phyloP scores from a whole-genome alignment of 2,888 invertebrate species.

The Odontocolon sp. region DNA sequence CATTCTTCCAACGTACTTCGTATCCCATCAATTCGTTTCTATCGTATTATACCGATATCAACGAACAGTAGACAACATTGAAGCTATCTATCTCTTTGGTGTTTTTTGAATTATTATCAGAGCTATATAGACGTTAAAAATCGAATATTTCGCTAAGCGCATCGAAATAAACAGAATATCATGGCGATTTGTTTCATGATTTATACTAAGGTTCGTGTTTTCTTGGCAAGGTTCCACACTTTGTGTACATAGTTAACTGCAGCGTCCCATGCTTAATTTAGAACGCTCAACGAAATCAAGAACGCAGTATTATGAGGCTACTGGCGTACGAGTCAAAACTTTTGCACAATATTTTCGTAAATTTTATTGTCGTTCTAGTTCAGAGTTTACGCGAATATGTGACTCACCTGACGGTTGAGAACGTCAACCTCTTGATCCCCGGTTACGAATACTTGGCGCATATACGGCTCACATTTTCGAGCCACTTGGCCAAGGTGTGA shows the following conservation, averaged over 20 bases:
- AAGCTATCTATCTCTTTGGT: not conserved
- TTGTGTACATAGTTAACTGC: constrained; percentile 25
- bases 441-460: constrained; percentile 95
- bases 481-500: constrained; percentile 95
- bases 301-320: constrained; percentile 17
- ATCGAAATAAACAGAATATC: constrained; percentile 15
- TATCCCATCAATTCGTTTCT: not conserved
- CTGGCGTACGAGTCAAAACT: constrained; percentile 16
- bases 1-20: not conserved
- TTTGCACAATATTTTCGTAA: constrained; percentile 2
- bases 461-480: constrained; percentile 95
- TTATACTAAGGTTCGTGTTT: constrained; percentile 25
- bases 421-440: constrained; percentile 84
- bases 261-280: constrained; percentile 37
- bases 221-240: constrained; percentile 51
- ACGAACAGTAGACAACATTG: constrained; percentile 1
- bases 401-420: constrained; percentile 86
- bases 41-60: constrained; percentile 4
- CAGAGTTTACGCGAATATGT: not conserved
- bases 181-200: constrained; percentile 34
- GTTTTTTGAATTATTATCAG: not conserved
- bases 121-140: not conserved
- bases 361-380: not conserved
- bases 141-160: not conserved
- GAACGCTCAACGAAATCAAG: constrained; percentile 37